Evolutionary conservation across 2,888 invertebrate species (phyloP), one percentile per base, ranked within the genome.

Genomic region (Xestobium rufovillosum): DNA sequence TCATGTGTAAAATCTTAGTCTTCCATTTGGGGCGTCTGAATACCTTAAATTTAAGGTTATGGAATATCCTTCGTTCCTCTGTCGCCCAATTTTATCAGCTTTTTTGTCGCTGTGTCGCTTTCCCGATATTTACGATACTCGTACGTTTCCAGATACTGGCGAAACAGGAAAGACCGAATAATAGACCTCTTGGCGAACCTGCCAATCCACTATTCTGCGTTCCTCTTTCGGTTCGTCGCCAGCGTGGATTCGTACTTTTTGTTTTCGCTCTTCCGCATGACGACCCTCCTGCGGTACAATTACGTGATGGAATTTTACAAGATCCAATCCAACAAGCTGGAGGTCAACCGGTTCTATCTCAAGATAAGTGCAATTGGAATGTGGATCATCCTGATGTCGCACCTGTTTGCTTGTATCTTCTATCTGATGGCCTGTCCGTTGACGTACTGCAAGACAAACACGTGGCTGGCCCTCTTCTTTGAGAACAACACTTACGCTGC

Each of bases 341-440:
- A 8, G 23, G 23, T 19, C n/a, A 19, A 19, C 23, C 6, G 23
- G n/a, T n/a, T 19, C n/a, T 19, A 19, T n/a, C 23, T 19, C 6
- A 19, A 19, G n/a, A 19, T 31, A 53, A 71, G 71, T 17, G 58
- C 63, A n/a, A 70, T 69, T 11, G 63, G 60, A 3, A 65, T 70
- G 42, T 69, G 69, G 68, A 69, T 70, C 11, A 67, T 70, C 1
- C 60, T 71, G 46, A 44, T 70, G n/a, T 61, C 68, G 0, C 71
- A 71, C 36, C 61, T 70, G 8, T 68, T 67, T 35, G 70, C 71
- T 1, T 71, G 71, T 42, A 43, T 71, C 3, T 71, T 70, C 53
- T 71, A 69, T 51, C 68, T 71, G 44, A 46, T 69, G 13, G 70
- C 71, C 1, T 71, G 71, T 33, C 52, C 71, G 1, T 69, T 69